Percentiles rank a stretch among this genome's conserved stretches.
These are phyloP conservation scores for Cosmopolites sordidus DNA, from an alignment of 2,888 invertebrate species.

Conservation along the genomic window DNA sequence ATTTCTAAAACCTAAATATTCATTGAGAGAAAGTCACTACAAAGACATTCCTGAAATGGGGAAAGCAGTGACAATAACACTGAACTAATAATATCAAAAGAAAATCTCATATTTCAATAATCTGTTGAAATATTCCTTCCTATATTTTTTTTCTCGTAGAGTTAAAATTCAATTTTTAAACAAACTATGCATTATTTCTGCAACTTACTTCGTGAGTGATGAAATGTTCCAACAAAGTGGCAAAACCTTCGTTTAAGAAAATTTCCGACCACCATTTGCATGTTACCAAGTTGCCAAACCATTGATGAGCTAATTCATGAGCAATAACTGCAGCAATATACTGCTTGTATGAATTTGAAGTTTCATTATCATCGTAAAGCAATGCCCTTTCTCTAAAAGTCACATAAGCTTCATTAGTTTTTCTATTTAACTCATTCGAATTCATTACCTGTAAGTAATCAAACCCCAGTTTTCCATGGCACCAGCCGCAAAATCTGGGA, in stretches of 20 bases:
- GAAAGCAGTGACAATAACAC: no score
- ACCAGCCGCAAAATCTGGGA: conserved; percentile 78
- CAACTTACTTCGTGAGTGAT: conserved; percentile 27
- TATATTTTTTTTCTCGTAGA: no score
- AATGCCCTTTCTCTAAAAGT: conserved; percentile 55
- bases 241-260: conserved; percentile 75
- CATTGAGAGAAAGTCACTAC: no score
- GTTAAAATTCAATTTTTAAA: no score
- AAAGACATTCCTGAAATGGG: no score
- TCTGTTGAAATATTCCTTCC: no score
- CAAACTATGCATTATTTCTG: no score
- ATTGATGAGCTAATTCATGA: conserved; percentile 79
- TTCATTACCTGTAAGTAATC: conserved; percentile 69
- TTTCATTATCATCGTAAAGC: conserved; percentile 49
- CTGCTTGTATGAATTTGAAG: conserved; percentile 58
- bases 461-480: conserved; percentile 95
- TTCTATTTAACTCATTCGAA: neutral
- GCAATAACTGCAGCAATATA: conserved; percentile 63
- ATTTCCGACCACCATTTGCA: conserved; percentile 72
- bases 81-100: no score
- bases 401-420: neutral
- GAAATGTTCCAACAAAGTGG: conserved; percentile 69
- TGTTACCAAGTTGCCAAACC: conserved; percentile 77
- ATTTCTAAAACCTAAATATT: no score
- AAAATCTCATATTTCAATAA: no score